A percentile compares a stretch with the other conserved stretches of the same genome.
These are phyloP conservation scores for Polyodon spathula DNA, from an alignment of 2,113 vertebrate genomes.

Conservation along the genomic window DNA sequence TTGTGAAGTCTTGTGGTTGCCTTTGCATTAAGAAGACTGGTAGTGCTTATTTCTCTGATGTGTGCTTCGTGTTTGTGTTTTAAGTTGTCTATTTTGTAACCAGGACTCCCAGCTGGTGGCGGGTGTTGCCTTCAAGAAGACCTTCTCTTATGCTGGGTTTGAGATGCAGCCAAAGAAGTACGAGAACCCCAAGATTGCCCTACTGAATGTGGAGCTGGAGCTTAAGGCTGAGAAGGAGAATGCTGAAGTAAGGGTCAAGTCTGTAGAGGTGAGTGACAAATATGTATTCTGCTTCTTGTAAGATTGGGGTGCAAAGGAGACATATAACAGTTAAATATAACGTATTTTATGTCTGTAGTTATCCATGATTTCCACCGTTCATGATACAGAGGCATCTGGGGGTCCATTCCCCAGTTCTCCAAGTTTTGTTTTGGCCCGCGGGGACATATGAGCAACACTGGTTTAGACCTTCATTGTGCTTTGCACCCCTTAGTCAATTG, in stretches of 20 bases:
- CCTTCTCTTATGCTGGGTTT: slow-evolving; percentile 93
- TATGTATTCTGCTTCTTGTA: neutral
- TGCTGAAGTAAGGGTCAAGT: slow-evolving; percentile 82
- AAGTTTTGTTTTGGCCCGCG: no score
- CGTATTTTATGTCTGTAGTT: no score
- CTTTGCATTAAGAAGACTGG: no score
- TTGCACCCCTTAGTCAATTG: no score
- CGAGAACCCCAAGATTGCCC: slow-evolving; percentile 71
- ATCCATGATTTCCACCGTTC: no score
- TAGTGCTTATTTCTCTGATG: neutral
- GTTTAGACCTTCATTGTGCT: no score
- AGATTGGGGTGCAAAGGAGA: neutral
- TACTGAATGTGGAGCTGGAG: slow-evolving; percentile 91
- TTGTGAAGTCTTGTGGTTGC: no score
- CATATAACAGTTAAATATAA: no score
- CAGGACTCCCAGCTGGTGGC: slow-evolving; percentile 87
- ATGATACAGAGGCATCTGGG: no score
- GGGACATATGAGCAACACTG: no score
- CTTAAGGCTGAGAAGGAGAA: slow-evolving; percentile 97
- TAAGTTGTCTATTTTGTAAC: neutral
- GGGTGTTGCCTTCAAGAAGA: slow-evolving; percentile 96
- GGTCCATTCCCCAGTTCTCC: no score
- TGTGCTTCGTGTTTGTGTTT: neutral
- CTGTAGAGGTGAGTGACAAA: slow-evolving; percentile 66
- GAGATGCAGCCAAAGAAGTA: slow-evolving; percentile 98